Conservation (phyloP, 2,888 invertebrate genomes). For the Perizoma affinitatum region DNA sequence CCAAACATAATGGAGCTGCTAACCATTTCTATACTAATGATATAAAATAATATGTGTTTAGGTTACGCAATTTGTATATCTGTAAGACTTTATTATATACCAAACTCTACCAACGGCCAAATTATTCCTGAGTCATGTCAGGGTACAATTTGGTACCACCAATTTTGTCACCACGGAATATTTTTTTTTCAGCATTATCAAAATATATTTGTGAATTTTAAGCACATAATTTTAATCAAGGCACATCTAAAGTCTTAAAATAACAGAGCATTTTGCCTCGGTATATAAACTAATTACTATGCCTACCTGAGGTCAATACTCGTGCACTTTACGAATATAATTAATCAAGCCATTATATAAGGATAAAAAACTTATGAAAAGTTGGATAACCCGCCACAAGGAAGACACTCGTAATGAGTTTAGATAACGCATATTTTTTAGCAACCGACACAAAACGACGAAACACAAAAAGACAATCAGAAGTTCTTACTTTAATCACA, state of each 20-base stretch:
- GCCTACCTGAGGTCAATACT: slow-evolving; percentile 37
- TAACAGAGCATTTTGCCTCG: slow-evolving; percentile 13
- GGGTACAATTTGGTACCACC: too few relatives aligned
- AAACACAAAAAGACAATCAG: slow-evolving; percentile 14
- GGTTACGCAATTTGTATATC: too few relatives aligned
- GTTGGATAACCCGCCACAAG: slow-evolving; percentile 37
- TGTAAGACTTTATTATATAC: too few relatives aligned
- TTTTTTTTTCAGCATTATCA: too few relatives aligned
- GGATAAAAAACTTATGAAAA: slow-evolving; percentile 37
- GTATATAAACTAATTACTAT: slow-evolving; percentile 32
- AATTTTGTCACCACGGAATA: too few relatives aligned
- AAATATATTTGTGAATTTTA: too few relatives aligned
- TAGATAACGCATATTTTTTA: slow-evolving; percentile 23
- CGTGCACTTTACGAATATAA: slow-evolving; percentile 39
- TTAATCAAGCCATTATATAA: slow-evolving; percentile 41
- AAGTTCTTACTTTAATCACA: background rate
- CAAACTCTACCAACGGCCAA: too few relatives aligned
- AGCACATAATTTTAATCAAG: too few relatives aligned
- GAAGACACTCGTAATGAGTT: slow-evolving; percentile 32
- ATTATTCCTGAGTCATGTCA: too few relatives aligned
- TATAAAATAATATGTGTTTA: too few relatives aligned
- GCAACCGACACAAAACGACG: slow-evolving; percentile 12
- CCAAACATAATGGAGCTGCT: background rate
- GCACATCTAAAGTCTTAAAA: background rate
- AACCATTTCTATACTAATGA: background rate